Evolutionary conservation across 2,888 invertebrate species (phyloP), one percentile per base, ranked within the genome.

Genomic region (Ectobius pallidus): DNA sequence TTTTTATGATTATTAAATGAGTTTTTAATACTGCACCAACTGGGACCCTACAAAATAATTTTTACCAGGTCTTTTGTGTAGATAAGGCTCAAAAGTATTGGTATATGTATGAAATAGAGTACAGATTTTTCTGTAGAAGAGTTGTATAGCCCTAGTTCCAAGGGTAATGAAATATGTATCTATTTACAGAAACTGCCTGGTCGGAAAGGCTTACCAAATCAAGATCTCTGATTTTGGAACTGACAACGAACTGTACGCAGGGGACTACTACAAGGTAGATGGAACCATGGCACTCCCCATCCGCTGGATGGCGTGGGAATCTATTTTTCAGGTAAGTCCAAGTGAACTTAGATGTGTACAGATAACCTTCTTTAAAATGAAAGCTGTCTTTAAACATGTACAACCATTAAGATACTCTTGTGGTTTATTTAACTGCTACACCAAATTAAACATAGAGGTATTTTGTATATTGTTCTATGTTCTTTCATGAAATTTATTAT

Each of bases 291-390:
- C 93, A 1, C 83, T 96, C 78, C 96, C 96, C 0, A 88, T 96
- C 71, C 87, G 96, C 63, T 95, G 95, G 95, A 94, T 95, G 86
- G 92, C 95, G 1, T 94, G 94, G 93, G 95, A 95, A 82, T 90
- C 92, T 1, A 89, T 94, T 73, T 88, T 93, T 76, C 82, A 89
- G 80, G 87, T 87, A 80, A 84, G 80, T 75, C 27, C 34, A 20
- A 34, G 1, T n/a, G n/a, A n/a, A n/a, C n/a, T n/a, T n/a, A n/a
- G n/a, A 42, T n/a, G 16, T 30, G 7, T 34, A 11, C 49, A 22
- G n/a, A n/a, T n/a, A n/a, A n/a, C n/a, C n/a, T n/a, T n/a, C n/a
- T n/a, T n/a, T n/a, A n/a, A n/a, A n/a, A 7, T 30, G 20, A 67
- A 32, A 14, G n/a, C 18, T 46, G n/a, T n/a, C n/a, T n/a, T n/a